Conservation (phyloP, 2,113 vertebrate species). For the Columba janthina region DNA sequence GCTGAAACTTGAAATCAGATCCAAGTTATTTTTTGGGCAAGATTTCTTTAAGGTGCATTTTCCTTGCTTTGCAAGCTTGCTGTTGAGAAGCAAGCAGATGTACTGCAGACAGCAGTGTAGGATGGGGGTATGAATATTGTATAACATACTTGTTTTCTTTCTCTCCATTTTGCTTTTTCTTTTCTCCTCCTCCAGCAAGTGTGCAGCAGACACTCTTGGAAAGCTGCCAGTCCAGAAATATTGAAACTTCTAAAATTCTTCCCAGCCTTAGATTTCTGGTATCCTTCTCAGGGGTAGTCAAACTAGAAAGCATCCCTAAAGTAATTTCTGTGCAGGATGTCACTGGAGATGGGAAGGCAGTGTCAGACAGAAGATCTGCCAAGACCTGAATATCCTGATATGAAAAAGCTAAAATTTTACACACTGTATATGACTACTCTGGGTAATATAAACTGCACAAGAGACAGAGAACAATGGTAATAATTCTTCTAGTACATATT, state of each 20-base stretch:
- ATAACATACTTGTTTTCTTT: not conserved
- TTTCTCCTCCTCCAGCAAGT: not conserved
- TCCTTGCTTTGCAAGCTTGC: not conserved
- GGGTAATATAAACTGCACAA: not conserved
- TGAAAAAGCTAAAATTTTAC: not conserved
- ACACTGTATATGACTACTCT: not conserved
- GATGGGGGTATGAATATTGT: not conserved
- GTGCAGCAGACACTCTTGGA: not conserved
- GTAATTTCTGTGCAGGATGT: not conserved
- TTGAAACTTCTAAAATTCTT: not conserved
- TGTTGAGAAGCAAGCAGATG: not conserved
- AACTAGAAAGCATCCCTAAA: not conserved
- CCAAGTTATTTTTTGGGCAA: not conserved
- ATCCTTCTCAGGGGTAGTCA: not conserved
- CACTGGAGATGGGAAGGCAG: not conserved
- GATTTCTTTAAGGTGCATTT: not conserved
- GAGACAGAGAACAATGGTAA: not conserved
- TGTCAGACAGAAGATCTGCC: not conserved
- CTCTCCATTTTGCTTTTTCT: not conserved
- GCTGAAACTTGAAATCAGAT: not conserved
- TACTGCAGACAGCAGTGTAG: not conserved
- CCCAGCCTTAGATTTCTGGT: not conserved
- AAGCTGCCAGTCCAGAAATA: not conserved
- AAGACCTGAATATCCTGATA: rapidly evolving
- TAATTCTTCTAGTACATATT: not conserved